A percentile compares a stretch with the other conserved stretches of the same genome.
These are phyloP conservation scores for Sipha flava DNA, from an alignment of 1,140 invertebrate species.

Conservation along the genomic window DNA sequence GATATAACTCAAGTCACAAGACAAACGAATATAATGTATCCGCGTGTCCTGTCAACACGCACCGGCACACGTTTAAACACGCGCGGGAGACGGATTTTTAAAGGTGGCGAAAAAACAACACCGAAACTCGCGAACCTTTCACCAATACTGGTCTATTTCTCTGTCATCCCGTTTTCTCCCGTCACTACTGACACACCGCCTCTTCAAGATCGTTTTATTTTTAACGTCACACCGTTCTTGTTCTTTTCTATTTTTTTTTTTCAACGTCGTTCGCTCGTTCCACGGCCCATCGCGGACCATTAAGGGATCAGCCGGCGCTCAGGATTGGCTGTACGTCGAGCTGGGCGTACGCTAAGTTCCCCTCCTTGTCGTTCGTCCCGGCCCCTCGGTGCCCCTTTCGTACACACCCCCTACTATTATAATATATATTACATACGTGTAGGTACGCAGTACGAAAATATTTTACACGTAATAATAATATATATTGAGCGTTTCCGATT, in stretches of 20 bases:
- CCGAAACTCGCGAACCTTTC: slow-evolving; percentile 26
- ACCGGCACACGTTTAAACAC: not conserved
- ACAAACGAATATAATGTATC: not conserved
- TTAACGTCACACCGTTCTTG: not conserved
- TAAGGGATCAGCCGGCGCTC: not conserved
- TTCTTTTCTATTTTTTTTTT: not conserved
- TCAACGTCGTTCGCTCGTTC: not conserved
- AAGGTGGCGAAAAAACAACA: slow-evolving; percentile 24
- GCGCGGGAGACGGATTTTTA: not conserved
- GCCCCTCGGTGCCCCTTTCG: not conserved
- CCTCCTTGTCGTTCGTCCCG: not conserved
- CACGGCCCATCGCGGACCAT: not conserved
- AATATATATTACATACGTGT: too few relatives aligned
- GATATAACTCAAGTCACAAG: not conserved
- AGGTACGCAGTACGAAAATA: too few relatives aligned
- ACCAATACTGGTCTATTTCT: slow-evolving; percentile 31
- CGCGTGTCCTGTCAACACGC: slow-evolving; percentile 5
- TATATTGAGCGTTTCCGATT: too few relatives aligned
- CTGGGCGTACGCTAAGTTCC: not conserved
- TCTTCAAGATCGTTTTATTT: slow-evolving; percentile 24
- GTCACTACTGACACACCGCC: not conserved
- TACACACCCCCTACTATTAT: not conserved
- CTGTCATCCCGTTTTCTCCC: slow-evolving; percentile 30
- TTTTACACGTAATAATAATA: too few relatives aligned
- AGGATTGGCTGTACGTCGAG: not conserved